Evolutionary conservation across 2,888 invertebrate genomes (phyloP).

Genomic region (Hedya salicella): DNA sequence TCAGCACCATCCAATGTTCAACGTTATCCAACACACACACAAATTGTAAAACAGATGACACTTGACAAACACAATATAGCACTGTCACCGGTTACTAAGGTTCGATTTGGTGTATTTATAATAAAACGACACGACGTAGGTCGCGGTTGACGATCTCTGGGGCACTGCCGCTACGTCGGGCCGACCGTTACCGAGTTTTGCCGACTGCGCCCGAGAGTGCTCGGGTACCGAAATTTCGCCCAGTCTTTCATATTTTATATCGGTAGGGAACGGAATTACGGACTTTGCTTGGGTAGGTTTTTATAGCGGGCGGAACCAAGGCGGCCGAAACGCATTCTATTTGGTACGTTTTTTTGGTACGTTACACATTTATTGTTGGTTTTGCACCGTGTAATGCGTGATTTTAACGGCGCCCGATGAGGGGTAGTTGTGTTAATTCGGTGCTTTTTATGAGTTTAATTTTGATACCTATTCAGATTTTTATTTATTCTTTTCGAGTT

Average conservation of each 20-base stretch:
- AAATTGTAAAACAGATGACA: conserved; percentile 54
- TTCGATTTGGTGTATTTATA: conserved; percentile 47
- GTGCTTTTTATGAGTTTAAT: conserved; percentile 43
- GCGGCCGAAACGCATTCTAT: conserved; percentile 71
- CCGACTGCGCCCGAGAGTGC: conserved; percentile 58
- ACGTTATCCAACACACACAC: conserved; percentile 69
- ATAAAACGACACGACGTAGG: conserved; percentile 57
- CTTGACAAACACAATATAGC: conserved; percentile 60
- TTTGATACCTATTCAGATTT: conserved; percentile 12
- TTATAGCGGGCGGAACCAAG: conserved; percentile 71
- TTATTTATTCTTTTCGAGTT: conserved; percentile 4
- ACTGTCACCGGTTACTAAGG: conserved; percentile 68
- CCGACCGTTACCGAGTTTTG: conserved; percentile 62
- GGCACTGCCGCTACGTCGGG: conserved; percentile 79
- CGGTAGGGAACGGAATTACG: conserved; percentile 79
- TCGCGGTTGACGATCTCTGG: conserved; percentile 58
- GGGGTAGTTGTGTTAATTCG: conserved; percentile 54
- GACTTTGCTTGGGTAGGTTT: conserved; percentile 81
- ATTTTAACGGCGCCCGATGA: conserved; percentile 66
- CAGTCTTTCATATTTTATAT: conserved; percentile 85
- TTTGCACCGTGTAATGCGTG: conserved; percentile 67
- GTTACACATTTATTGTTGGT: conserved; percentile 59
- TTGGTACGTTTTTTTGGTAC: conserved; percentile 68
- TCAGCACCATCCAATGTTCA: conserved; percentile 63
- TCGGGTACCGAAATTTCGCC: conserved; percentile 72